Conservation (phyloP, 2,113 vertebrate genomes). For the Panthera leo region DNA sequence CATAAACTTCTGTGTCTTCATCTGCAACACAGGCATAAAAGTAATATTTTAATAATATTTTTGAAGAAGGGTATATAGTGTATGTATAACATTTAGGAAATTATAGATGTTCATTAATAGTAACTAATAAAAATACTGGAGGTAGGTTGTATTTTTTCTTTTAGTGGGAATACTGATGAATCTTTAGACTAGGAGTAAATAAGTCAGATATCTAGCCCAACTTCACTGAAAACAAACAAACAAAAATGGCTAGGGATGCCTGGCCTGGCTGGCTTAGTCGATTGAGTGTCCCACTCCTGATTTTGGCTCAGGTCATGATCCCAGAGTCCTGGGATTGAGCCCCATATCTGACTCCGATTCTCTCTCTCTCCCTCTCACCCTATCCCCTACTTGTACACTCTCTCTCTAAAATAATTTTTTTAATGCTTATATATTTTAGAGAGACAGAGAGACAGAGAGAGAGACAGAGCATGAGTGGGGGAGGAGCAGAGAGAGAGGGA, state of each 20-base stretch:
- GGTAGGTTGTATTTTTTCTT: neutral
- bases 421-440: too few relatives aligned
- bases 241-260: neutral
- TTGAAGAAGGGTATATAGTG: neutral
- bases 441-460: too few relatives aligned
- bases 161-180: neutral
- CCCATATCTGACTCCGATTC: too few relatives aligned
- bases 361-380: too few relatives aligned
- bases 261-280: too few relatives aligned
- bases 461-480: too few relatives aligned
- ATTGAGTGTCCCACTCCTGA: too few relatives aligned
- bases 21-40: neutral
- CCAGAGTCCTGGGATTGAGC: too few relatives aligned
- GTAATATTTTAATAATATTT: neutral
- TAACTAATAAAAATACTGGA: neutral
- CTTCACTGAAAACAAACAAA: neutral
- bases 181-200: neutral
- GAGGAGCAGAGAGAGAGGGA: too few relatives aligned
- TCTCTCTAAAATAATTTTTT: too few relatives aligned
- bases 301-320: too few relatives aligned
- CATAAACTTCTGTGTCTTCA: neutral
- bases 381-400: too few relatives aligned
- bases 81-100: neutral
- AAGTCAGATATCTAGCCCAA: neutral
- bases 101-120: neutral